Conservation (phyloP, 2,113 vertebrate species). For the Pterophyllum scalare region DNA sequence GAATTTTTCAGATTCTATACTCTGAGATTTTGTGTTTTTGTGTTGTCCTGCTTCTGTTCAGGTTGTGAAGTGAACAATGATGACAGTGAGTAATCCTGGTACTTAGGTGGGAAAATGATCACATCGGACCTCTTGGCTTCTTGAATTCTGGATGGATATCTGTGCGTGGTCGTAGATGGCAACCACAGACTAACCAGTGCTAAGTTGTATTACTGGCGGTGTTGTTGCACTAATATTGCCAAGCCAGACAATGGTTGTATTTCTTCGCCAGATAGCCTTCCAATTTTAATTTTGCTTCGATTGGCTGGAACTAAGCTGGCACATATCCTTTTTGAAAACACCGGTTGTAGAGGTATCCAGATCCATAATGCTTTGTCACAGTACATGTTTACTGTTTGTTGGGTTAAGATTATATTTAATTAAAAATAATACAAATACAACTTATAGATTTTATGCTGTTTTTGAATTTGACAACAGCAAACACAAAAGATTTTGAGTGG, state of each 20-base stretch:
- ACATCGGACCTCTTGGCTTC: background rate
- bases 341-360: background rate
- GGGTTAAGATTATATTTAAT: background rate
- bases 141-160: background rate
- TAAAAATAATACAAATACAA: background rate
- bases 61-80: background rate
- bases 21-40: background rate
- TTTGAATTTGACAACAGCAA: background rate
- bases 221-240: background rate
- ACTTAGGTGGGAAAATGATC: background rate
- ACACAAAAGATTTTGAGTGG: background rate
- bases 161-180: background rate
- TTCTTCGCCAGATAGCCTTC: background rate
- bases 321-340: background rate
- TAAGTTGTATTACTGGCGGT: background rate
- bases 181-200: background rate
- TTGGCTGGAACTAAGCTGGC: background rate
- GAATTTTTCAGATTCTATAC: background rate
- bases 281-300: background rate
- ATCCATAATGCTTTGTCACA: background rate
- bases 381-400: background rate
- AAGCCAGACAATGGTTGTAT: background rate
- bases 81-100: background rate
- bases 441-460: background rate
- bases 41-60: background rate